Evolutionary conservation across 2,888 invertebrate species (phyloP), one percentile per base, ranked within the genome.

Genomic region (Linyphia triangularis): DNA sequence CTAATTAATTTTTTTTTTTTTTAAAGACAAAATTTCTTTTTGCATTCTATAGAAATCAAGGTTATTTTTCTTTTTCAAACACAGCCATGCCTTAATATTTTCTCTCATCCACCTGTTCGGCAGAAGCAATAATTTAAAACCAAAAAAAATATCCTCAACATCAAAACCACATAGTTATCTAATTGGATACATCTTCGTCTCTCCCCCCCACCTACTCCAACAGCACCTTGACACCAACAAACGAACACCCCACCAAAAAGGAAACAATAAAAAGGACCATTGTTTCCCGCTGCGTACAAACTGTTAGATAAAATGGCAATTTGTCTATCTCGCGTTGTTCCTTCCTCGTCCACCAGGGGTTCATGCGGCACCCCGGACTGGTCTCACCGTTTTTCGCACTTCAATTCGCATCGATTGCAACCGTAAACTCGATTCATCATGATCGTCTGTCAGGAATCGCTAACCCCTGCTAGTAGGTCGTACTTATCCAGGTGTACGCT

Each of bases 341-440:
- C 67, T 33, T 28, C 84, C 63, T 73, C 33, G 65, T 43, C 67
- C 67, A 57, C 19, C 59, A 24, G 33, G 63, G 69, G 59, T 61
- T 40, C 70, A 9, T 33, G 30, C 7, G 78, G 78, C 70, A 61
- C 85, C 85, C 85, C 30, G 85, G 77, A 26, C 78, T 69, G 78
- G 19, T 70, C 51, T 70, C 69, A 59, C 85, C 85, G 78, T 70
- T 78, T 85, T 85, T 85, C 78, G 69, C 78, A 70, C 77, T 69
- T 70, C 24, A 19, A 19, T 69, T 28, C 19, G 69, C 26, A 57
- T 26, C 70, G 69, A 69, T 78, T 37, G 77, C 75, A 84, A 84
- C 84, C 73, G 67, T 19, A 73, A 33, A 67, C 75, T 73, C 85
- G 7, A 85, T 85, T 78, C 78, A 78, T 85, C 85, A 78, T 70